Base-by-base conservation (phyloP, 2,888 invertebrate species). In the Glaucopsyche alexis region DNA sequence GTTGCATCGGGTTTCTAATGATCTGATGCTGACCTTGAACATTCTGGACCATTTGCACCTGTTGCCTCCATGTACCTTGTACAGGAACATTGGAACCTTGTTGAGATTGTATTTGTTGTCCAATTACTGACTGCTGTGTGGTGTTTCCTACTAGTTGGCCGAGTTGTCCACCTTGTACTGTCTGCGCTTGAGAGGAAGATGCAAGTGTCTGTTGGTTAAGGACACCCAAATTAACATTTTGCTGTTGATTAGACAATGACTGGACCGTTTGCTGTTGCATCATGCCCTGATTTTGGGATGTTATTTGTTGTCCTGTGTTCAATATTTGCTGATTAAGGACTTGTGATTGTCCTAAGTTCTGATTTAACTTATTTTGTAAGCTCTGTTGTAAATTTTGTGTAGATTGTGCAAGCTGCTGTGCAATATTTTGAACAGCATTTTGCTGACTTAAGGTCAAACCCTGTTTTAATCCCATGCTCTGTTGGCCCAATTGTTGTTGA, bases 11-110 rank as follows among this genome's bases (percentile, higher is more conserved):
- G 74, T 89, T 90, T 73, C 93, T 85, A 52, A 93, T 91, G 55
- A 93, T 88, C 79, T 93, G 94, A 79, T 93, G 91, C 77, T 93
- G 93, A 7, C 94, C 93, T 80, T 94, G 94, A 7, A 89, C 87
- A 85, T 91, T 92, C 75, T 93, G 93, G 2, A 93, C 91, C 91
- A 92, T 90, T 78, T 93, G 93, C 72, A 93, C 89, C 75, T 93
- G 94, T 73, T 93, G 94, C 45, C 94, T 85, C 90, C 93, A 93
- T 13, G 89, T 81, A 0, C 86, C 85, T 77, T 92, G 93, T 60
- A 88, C 87, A 14, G 87, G 85, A 1, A 88, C 83, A 82, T 86
- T 88, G 8, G 83, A 75, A 71, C 83, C 81, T 77, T 92, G 93
- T 74, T 92, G 88, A 14, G 89, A 85, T 74, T 94, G 93, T 74